phyloP scores from a whole-genome alignment of 35 echinoderm and acorn worm genomes.

The Stichopus chloronotus region DNA sequence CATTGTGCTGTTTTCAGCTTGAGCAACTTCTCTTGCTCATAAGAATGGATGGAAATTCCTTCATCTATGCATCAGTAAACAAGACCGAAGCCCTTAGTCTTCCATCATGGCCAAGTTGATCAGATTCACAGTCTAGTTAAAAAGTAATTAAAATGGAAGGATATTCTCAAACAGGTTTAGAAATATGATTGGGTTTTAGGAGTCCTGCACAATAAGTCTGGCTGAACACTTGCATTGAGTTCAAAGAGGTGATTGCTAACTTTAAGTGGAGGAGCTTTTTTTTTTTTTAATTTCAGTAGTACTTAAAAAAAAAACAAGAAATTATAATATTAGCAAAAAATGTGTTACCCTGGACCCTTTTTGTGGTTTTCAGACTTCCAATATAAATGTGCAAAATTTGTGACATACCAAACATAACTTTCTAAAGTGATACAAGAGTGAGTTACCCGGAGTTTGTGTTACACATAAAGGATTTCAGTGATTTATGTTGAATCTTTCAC shows the following conservation, averaged over 20 bases:
- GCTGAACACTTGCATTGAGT: not conserved
- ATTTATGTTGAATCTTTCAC: no score
- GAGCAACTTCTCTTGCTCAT: not conserved
- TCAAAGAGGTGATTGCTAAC: not conserved
- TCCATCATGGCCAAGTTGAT: conserved; percentile 32
- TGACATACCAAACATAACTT: no score
- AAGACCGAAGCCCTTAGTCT: not conserved
- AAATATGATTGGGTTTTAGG: not conserved
- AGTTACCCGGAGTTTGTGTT: no score
- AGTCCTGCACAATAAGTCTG: not conserved
- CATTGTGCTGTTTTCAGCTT: conserved; percentile 20
- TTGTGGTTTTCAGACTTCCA: no score
- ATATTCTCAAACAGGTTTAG: not conserved
- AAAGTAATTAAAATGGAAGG: not conserved
- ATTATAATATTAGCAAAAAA: no score
- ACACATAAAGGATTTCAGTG: no score
- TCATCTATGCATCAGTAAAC: conserved; percentile 34
- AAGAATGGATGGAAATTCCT: conserved; percentile 41
- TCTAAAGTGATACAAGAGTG: no score
- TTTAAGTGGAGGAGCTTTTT: not conserved
- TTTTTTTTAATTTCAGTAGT: not conserved
- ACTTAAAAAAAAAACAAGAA: not conserved
- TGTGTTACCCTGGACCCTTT: no score
- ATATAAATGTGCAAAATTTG: no score
- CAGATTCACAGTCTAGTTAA: conserved; percentile 32